These are phyloP conservation scores for Eclectus roratus DNA, from an alignment of 2,113 vertebrate species.

Conservation along the genomic window DNA sequence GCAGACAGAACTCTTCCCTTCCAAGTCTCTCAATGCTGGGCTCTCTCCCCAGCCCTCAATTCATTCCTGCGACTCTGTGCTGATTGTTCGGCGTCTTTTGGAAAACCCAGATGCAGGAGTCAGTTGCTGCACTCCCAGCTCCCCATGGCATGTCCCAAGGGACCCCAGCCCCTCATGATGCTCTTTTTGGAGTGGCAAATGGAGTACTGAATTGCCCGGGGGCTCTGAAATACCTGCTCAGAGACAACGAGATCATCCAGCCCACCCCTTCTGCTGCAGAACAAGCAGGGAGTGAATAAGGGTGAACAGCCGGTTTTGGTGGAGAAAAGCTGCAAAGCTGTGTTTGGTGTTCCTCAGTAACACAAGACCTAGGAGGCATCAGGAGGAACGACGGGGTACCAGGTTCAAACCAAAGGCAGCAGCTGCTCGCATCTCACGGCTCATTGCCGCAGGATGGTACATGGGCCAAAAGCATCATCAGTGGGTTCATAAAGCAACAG, in stretches of 20 bases:
- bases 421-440: neutral
- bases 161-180: neutral
- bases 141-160: fast-evolving
- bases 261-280: neutral
- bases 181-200: neutral
- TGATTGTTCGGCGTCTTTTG: neutral
- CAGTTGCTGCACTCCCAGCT: fast-evolving
- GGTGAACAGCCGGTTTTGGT: neutral
- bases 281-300: neutral
- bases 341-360: neutral
- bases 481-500: fast-evolving
- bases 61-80: neutral
- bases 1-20: neutral
- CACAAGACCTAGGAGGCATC: neutral
- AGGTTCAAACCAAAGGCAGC: neutral
- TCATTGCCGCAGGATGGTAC: neutral
- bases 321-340: neutral
- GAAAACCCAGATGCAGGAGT: neutral
- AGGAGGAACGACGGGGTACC: fast-evolving
- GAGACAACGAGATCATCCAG: neutral
- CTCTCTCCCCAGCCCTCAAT: slow-evolving; percentile 3
- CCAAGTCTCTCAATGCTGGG: neutral
- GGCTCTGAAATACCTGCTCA: neutral
- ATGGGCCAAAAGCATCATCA: neutral
- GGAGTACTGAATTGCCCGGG: neutral